A percentile compares a stretch with the other conserved stretches of the same genome.
Conservation (phyloP, 1,140 invertebrate genomes). For the Orius insidiosus region DNA sequence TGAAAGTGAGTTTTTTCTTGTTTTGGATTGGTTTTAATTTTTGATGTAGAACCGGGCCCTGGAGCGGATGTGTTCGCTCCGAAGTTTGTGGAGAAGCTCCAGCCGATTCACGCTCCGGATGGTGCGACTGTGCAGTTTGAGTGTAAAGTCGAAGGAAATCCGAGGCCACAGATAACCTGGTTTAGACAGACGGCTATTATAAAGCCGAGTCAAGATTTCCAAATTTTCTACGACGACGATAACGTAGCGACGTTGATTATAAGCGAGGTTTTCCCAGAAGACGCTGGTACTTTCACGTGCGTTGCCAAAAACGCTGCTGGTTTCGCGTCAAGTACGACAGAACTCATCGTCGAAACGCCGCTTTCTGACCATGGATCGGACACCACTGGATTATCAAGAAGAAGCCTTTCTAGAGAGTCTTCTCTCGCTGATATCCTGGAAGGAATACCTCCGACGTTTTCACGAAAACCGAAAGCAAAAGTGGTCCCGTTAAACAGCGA, state of each 20-base stretch:
- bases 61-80: constrained; percentile 63
- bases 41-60: constrained; percentile 52
- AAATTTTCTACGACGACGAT: constrained; percentile 84
- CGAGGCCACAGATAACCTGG: constrained; percentile 84
- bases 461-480: constrained; percentile 65
- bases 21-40: constrained; percentile 16
- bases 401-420: constrained; percentile 68
- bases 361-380: constrained; percentile 78
- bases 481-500: constrained; percentile 63
- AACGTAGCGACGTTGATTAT: constrained; percentile 85
- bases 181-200: constrained; percentile 84
- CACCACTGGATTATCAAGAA: constrained; percentile 55
- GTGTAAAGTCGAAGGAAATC: constrained; percentile 74
- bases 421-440: constrained; percentile 79
- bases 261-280: constrained; percentile 89
- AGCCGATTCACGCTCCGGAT: constrained; percentile 65
- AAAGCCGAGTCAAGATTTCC: constrained; percentile 74
- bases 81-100: constrained; percentile 66
- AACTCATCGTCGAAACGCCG: constrained; percentile 70
- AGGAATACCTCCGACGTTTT: constrained; percentile 85
- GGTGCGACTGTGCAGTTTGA: constrained; percentile 79
- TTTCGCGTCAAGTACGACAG: constrained; percentile 79
- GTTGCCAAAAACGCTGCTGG: constrained; percentile 90
- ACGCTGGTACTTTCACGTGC: constrained; percentile 90
- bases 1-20: constrained; percentile 51